These are phyloP conservation scores for Ptychoptera contaminata DNA, from an alignment of 2,888 invertebrate species.

Conservation along the genomic window DNA sequence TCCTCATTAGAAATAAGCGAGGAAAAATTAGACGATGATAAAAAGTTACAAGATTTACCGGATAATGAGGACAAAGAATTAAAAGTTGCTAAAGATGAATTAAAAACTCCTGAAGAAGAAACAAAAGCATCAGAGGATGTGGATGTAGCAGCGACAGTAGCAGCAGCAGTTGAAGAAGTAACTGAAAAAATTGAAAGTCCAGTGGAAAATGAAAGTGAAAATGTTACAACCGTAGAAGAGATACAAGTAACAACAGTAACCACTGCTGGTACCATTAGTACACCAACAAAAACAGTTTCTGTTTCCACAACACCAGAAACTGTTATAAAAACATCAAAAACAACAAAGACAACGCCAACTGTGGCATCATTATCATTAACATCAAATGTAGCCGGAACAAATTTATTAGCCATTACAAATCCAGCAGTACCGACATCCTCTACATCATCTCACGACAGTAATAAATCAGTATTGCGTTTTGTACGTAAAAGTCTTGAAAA, in stretches of 20 bases:
- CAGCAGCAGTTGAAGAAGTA: too few relatives aligned
- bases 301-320: background rate
- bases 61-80: too few relatives aligned
- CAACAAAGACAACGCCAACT: background rate
- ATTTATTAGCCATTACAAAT: background rate
- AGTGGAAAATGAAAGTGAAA: background rate
- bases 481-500: constrained; percentile 29
- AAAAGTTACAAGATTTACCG: too few relatives aligned
- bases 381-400: background rate
- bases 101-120: too few relatives aligned
- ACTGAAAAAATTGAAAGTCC: background rate
- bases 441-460: constrained; percentile 8
- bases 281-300: background rate
- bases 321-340: background rate
- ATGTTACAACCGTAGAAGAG: too few relatives aligned
- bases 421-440: background rate
- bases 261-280: background rate
- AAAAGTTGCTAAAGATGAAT: too few relatives aligned
- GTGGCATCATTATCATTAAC: background rate
- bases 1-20: too few relatives aligned
- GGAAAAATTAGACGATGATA: too few relatives aligned
- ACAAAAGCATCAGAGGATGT: background rate
- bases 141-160: background rate
- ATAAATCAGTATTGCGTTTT: constrained; percentile 25
- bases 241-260: background rate